Evolutionary conservation across 2,888 invertebrate genomes (phyloP), one percentile per base, ranked within the genome.

Genomic region (Drosophila borborema): DNA sequence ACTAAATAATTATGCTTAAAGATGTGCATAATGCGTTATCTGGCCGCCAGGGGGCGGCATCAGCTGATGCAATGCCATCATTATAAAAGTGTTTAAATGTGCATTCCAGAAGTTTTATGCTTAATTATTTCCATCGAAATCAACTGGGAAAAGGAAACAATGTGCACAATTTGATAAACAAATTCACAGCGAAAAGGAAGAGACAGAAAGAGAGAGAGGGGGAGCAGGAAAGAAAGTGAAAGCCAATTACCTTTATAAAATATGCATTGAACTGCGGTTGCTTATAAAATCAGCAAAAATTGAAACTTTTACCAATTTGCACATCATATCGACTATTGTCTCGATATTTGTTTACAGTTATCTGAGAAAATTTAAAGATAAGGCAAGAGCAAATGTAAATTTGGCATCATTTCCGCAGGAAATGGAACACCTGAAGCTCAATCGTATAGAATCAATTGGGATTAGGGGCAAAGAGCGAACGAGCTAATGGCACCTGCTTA

Each of bases 91-190:
- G 71, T 64, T 79, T 75, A 74, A 74, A 61, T 66, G 48, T 41
- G 63, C 61, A 66, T 80, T 76, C 63, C 69, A 20, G 23, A 81
- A 81, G 74, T 74, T 81, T 64, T 66, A 68, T 64, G 72, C 65
- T 59, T 68, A 74, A 81, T 80, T 72, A 78, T 81, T 64, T 68
- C 68, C 68, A 74, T 66, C 58, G 64, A 55, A 72, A 54, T 63
- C 60, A 20, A 40, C 20, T 61, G 12, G n/a, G 43, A 65, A 48
- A 67, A 49, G 1, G n/a, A 10, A 31, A 31, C 18, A 34, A 70
- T 74, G 63, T 38, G 38, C 28, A n/a, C 5, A 31, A 49, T 31
- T 31, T 10, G 9, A 46, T 23, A 23, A 4, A 53, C 38, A 38
- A 14, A 6, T 6, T 38, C 16, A 38, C 14, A 38, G 38, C 5